phyloP scores from a whole-genome alignment of 2,888 invertebrate genomes.

The Lasioglossum leucozonium region DNA sequence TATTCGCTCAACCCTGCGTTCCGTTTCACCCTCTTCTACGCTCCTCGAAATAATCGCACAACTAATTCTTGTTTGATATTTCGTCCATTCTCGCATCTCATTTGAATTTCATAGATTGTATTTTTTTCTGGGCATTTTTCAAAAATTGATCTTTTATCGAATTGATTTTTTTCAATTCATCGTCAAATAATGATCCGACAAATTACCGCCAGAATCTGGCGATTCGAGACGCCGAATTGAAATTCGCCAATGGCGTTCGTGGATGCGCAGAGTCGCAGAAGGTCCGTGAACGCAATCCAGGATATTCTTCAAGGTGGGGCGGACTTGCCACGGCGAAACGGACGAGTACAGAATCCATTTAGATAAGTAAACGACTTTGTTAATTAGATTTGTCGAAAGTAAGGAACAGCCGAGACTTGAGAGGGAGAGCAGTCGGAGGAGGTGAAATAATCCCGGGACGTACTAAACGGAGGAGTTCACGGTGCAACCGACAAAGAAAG shows the following conservation, averaged over 20 bases:
- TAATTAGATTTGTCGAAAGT: slow-evolving; percentile 81
- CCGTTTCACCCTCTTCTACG: neutral
- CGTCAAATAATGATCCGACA: neutral
- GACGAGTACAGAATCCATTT: slow-evolving; percentile 78
- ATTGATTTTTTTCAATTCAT: neutral
- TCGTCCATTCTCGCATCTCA: no score
- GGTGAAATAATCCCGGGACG: slow-evolving; percentile 74
- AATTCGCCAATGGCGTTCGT: slow-evolving; percentile 1
- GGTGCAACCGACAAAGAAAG: slow-evolving; percentile 56
- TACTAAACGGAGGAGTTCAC: slow-evolving; percentile 72
- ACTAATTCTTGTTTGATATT: no score
- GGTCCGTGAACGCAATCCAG: slow-evolving; percentile 16
- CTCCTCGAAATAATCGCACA: neutral
- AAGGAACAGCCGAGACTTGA: slow-evolving; percentile 59
- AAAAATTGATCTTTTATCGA: no score
- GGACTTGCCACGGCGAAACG: slow-evolving; percentile 68
- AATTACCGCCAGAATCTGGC: neutral
- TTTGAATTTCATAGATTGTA: no score
- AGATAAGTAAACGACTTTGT: slow-evolving; percentile 81
- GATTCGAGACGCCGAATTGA: neutral
- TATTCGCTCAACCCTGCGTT: neutral
- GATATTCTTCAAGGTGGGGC: slow-evolving; percentile 45
- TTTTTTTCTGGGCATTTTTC: no score
- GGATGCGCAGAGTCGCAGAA: slow-evolving; percentile 9
- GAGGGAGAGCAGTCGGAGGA: slow-evolving; percentile 67